Conservation (phyloP, 2,113 vertebrate species). For the Diadophis punctatus region DNA sequence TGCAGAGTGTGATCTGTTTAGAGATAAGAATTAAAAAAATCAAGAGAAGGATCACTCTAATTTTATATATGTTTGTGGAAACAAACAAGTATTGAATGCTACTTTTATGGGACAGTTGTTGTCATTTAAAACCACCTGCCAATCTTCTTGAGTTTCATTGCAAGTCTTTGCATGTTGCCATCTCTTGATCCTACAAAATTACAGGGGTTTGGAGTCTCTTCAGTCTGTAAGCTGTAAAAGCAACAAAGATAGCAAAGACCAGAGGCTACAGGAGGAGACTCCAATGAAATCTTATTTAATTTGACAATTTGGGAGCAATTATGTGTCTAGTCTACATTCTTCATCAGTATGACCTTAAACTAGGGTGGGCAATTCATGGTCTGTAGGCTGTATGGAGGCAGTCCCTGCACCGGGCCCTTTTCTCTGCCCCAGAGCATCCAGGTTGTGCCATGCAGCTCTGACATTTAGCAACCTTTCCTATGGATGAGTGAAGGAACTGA, state of each 20-base stretch:
- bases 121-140: neutral
- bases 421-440: neutral
- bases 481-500: neutral
- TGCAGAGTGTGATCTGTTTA: neutral
- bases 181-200: neutral
- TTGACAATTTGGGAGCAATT: neutral
- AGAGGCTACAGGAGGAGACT: neutral
- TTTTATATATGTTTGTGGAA: neutral
- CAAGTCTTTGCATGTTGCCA: neutral
- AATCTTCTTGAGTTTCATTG: neutral
- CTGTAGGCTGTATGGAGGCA: neutral
- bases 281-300: neutral
- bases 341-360: neutral
- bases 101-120: neutral
- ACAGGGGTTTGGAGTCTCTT: neutral
- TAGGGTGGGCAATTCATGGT: neutral
- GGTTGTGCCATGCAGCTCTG: neutral
- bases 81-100: neutral
- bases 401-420: neutral
- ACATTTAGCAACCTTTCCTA: neutral
- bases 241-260: neutral
- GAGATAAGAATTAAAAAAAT: neutral
- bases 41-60: neutral
- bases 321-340: neutral
- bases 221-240: neutral